Base-by-base conservation (phyloP, 2,888 invertebrate genomes). In the Erpobdella octoculata region DNA sequence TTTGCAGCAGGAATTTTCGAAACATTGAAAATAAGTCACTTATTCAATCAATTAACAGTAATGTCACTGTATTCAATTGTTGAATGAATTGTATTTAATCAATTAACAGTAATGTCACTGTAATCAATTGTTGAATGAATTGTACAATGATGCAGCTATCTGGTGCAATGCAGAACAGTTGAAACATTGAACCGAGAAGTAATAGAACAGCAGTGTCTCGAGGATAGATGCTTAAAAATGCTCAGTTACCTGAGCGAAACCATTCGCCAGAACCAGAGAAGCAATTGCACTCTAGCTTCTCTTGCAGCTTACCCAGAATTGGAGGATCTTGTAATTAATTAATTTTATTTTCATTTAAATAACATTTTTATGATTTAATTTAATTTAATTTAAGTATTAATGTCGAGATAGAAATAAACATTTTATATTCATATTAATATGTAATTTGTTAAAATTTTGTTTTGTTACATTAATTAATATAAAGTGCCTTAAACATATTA, bases 171-270 rank as follows among this genome's bases (percentile, higher is more conserved):
- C 62, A 77, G 81, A 46, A 80, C 81, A 6, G 76, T 79, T 38
- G 83, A 83, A 71, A 79, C 81, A 37, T 74, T 83, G 76, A 83
- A 85, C 72, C 89, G 90, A 80, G 92, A 92, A 80, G 83, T 92
- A 61, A 87, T 89, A 78, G 91, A 92, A 79, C 84, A 91, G 73
- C 88, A 89, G 77, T 91, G 92, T 78, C 88, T 89, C 75, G 91
- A 93, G 81, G 88, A 91, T 62, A 28, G 62, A 1, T 62, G 62
- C 31, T 35, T 31, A 74, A 91, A 91, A 81, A 88, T 91, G 82
- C 88, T 89, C 73, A 89, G 88, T 78, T 89, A 93, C 80, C 88
- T 89, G 3, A 91, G 92, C 80, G 88, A 92, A 2, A 77, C 83
- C 6, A 70, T 28, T 70, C 74, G 35, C 78, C 80, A 0, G 66